Base-by-base conservation (phyloP, 2,797 vertebrate species). In the Etheostoma nigrum region DNA sequence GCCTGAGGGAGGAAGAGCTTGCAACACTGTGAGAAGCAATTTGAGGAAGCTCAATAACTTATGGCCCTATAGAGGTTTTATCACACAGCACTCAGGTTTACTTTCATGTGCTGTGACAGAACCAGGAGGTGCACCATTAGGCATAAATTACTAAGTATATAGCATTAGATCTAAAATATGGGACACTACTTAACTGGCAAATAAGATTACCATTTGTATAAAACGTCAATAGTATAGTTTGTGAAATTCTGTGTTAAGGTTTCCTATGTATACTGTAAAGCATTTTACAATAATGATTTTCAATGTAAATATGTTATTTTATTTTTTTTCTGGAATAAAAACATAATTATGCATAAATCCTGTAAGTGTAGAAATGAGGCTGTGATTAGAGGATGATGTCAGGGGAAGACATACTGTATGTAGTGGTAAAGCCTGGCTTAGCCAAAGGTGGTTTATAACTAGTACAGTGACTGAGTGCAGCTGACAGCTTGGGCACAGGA, bases 21-120 rank as follows among this genome's bases (percentile, higher is more conserved):
- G 83, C 79, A 78, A 78, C 66, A 83, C 79, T 48, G 21, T 79
- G 78, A 91, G 90, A 93, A 85, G 89, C 88, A 92, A 91, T 92
- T 91, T 92, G 78, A 90, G 62, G 81, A 84, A 79, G 87, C 91
- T 94, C 93, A 94, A 93, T 95, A 94, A 94, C 92, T 94, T 93
- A 93, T 88, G 91, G 93, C 90, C 90, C 85, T 85, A 82, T 73
- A 79, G 88, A 92, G 90, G 79, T 88, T 92, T 91, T 86, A 91
- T 89, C 88, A 88, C 86, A 76, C 78, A 81, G 82, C 83, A 86
- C 82, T 88, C 72, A 2, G 79, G 78, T 74, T 86, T 91, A 88
- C 90, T 90, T 88, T 91, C 88, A 88, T 93, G 92, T 88, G 82
- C 77, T 88, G 93, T 93, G 92, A 92, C 90, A 92, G 86, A 88